phyloP scores from a whole-genome alignment of 2,797 vertebrate genomes.

The Neostethus bicornis region DNA sequence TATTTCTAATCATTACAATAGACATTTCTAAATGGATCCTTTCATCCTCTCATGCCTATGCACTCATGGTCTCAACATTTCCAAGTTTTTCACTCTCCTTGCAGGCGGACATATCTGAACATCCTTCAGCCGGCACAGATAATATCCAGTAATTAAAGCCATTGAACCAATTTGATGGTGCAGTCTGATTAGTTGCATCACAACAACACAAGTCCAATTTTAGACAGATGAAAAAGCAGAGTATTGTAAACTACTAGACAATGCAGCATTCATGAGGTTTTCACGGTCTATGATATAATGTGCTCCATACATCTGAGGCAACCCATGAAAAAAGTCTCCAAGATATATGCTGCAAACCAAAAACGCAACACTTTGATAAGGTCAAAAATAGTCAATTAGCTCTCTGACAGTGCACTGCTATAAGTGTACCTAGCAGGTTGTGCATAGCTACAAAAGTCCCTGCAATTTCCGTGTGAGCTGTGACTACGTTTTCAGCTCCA shows the following conservation, averaged over 20 bases:
- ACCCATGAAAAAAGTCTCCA: too few species aligned
- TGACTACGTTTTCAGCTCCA: conserved; percentile 19
- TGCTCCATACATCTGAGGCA: conserved; percentile 26
- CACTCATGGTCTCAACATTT: conserved; percentile 1
- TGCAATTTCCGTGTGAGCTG: conserved; percentile 1
- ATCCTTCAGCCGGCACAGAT: conserved; percentile 38
- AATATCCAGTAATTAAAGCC: conserved; percentile 49
- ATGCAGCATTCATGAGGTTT: conserved; percentile 18
- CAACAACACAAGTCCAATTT: conserved; percentile 40
- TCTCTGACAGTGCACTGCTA: not conserved
- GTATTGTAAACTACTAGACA: conserved; percentile 10
- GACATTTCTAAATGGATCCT: not conserved
- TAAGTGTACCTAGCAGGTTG: conserved; percentile 17
- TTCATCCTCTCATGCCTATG: not conserved
- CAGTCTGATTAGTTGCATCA: conserved; percentile 52
- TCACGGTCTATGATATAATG: conserved; percentile 10
- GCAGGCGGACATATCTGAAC: conserved; percentile 16
- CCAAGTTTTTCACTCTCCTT: conserved; percentile 1
- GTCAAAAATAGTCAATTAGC: conserved; percentile 20
- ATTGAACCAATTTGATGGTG: conserved; percentile 47
- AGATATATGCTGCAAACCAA: conserved; percentile 15
- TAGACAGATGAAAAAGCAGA: conserved; percentile 17
- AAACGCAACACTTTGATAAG: conserved; percentile 15
- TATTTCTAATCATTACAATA: not conserved
- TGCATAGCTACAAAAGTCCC: not conserved